Percentiles rank a stretch among this genome's conserved stretches.
Conservation (phyloP, 2,888 invertebrate genomes). For the Spodoptera exigua region DNA sequence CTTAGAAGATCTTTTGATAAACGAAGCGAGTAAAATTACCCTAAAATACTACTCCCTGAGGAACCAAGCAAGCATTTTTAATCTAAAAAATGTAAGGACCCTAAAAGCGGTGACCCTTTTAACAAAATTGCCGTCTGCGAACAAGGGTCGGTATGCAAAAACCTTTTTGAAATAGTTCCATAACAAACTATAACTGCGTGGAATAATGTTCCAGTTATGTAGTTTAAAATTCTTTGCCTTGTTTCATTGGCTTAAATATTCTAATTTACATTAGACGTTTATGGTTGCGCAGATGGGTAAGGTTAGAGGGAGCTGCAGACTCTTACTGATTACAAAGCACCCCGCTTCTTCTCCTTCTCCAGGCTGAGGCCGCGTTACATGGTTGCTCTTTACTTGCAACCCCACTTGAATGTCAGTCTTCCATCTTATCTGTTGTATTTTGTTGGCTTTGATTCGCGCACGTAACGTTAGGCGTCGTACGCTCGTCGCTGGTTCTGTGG, state of each 20-base stretch:
- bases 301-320: too few species aligned
- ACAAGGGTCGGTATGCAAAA: constrained; percentile 39
- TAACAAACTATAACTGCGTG: constrained; percentile 25
- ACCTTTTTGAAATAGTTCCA: constrained; percentile 34
- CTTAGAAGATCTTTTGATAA: constrained; percentile 4
- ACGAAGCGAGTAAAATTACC: constrained; percentile 3
- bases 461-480: too few species aligned
- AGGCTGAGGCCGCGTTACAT: too few species aligned
- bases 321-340: too few species aligned
- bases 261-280: not conserved
- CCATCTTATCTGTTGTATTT: too few species aligned
- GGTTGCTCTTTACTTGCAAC: too few species aligned
- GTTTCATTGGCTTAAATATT: constrained; percentile 15
- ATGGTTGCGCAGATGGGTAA: too few species aligned
- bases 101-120: constrained; percentile 51
- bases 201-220: constrained; percentile 26
- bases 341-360: too few species aligned
- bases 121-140: constrained; percentile 46
- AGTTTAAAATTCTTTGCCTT: constrained; percentile 10
- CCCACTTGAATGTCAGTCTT: too few species aligned
- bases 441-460: too few species aligned
- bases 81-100: constrained; percentile 42
- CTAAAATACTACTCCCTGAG: constrained; percentile 18
- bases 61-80: constrained; percentile 40
- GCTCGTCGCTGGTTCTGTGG: too few species aligned